Evolutionary conservation across 2,888 invertebrate genomes (phyloP).

Genomic region (Aplocera efformata): DNA sequence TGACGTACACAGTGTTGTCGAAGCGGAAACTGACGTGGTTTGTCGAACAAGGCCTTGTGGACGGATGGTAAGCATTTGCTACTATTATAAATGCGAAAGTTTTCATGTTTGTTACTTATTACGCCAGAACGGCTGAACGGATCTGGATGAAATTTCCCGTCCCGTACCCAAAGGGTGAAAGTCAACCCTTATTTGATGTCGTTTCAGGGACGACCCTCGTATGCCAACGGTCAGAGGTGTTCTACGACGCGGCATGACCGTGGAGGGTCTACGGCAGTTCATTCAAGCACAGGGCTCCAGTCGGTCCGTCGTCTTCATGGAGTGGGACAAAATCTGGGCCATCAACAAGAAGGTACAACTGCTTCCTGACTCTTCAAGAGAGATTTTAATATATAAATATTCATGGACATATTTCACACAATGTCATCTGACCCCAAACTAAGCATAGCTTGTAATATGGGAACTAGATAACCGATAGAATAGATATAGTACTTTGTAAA

Average conservation of each 20-base stretch:
- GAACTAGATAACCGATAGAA: too few relatives aligned
- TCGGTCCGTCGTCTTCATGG: slow-evolving; percentile 98
- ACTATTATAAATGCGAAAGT: slow-evolving; percentile 3
- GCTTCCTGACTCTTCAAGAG: neutral
- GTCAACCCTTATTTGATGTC: neutral
- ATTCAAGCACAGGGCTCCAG: slow-evolving; percentile 99
- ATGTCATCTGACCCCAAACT: too few relatives aligned
- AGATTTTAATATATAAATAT: neutral
- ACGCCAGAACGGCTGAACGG: too few relatives aligned
- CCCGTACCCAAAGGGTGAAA: too few relatives aligned
- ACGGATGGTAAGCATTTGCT: slow-evolving; percentile 91
- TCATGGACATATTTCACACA: too few relatives aligned
- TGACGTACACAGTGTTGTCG: slow-evolving; percentile 98
- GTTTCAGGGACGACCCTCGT: slow-evolving; percentile 95
- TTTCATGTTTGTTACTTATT: neutral
- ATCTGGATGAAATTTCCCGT: too few relatives aligned
- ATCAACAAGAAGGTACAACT: slow-evolving; percentile 96
- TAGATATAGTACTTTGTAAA: too few relatives aligned
- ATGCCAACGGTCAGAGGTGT: slow-evolving; percentile 99
- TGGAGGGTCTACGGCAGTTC: slow-evolving; percentile 97
- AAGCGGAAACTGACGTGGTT: slow-evolving; percentile 99
- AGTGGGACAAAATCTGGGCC: slow-evolving; percentile 99
- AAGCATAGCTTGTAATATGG: too few relatives aligned
- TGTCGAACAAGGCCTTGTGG: slow-evolving; percentile 95
- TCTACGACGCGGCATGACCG: slow-evolving; percentile 96